Evolutionary conservation across 2,888 invertebrate genomes (phyloP).

Genomic region (Cremastinae sp.): DNA sequence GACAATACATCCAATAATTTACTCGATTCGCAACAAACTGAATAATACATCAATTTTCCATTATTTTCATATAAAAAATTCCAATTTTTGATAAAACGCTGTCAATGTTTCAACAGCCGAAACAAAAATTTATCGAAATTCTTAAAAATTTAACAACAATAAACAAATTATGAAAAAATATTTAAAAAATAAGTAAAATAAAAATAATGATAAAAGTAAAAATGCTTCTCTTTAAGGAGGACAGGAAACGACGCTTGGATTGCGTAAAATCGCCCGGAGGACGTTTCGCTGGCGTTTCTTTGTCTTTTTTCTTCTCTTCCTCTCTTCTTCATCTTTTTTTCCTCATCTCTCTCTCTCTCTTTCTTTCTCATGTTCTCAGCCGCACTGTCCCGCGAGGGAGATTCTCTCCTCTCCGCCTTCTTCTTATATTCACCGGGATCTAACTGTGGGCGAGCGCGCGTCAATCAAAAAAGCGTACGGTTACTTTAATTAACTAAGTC

Average conservation of each 20-base stretch:
- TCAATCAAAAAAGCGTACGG: constrained; percentile 74
- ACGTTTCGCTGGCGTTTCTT: constrained; percentile 50
- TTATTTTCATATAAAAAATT: no score
- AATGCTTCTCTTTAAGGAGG: no score
- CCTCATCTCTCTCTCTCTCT: not conserved
- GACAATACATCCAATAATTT: no score
- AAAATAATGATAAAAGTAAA: constrained; percentile 6
- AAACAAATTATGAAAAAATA: not conserved
- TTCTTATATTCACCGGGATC: constrained; percentile 51
- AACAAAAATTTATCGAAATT: no score
- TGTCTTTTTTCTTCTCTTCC: constrained; percentile 8
- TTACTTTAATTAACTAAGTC: constrained; percentile 75
- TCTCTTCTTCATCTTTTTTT: not conserved
- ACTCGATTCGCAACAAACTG: no score
- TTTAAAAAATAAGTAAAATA: constrained; percentile 39
- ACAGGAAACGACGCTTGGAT: constrained; percentile 32
- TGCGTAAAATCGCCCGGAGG: constrained; percentile 64
- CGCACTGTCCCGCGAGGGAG: constrained; percentile 12
- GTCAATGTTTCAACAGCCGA: no score
- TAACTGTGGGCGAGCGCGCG: constrained; percentile 68
- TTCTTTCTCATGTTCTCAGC: not conserved
- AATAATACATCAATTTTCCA: no score
- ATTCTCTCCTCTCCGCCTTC: constrained; percentile 51
- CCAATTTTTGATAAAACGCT: no score
- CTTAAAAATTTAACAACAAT: no score